These are phyloP conservation scores for Tringa solitaria DNA, from an alignment of 2,113 vertebrate genomes.

Conservation along the genomic window DNA sequence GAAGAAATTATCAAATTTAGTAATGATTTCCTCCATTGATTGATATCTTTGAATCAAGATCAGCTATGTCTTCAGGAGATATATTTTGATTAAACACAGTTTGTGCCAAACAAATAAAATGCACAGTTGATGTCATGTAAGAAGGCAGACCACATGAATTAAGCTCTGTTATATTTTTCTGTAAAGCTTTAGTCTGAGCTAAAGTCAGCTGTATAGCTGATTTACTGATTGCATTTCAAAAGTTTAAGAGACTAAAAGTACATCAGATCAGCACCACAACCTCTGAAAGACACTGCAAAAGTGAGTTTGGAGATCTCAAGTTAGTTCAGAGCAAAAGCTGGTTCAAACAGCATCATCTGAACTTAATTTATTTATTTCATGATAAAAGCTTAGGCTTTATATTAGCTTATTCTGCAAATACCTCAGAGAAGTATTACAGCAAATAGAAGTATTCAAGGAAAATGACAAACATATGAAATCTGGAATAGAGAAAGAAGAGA, in stretches of 20 bases:
- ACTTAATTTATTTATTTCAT: not conserved
- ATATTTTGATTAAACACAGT: not conserved
- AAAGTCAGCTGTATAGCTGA: not conserved
- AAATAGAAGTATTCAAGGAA: not conserved
- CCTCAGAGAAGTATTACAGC: not conserved
- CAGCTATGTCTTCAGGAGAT: not conserved
- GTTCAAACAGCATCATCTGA: not conserved
- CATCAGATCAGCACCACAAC: not conserved
- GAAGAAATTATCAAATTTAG: not conserved
- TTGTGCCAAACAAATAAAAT: not conserved
- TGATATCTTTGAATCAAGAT: not conserved
- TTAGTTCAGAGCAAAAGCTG: not conserved
- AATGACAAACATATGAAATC: not conserved
- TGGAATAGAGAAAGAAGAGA: not conserved
- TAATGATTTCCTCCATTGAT: not conserved
- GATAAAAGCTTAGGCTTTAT: not conserved
- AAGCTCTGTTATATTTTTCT: not conserved
- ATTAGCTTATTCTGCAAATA: conserved; percentile 8
- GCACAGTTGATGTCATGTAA: not conserved
- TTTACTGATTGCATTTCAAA: not conserved
- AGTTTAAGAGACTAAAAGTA: not conserved
- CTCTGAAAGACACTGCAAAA: not conserved
- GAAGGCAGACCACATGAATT: not conserved
- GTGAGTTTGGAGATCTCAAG: not conserved
- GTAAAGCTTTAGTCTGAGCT: not conserved